Evolutionary conservation across 2,888 invertebrate genomes (phyloP), one percentile per base, ranked within the genome.

Genomic region (Megalurothrips usitatus): DNA sequence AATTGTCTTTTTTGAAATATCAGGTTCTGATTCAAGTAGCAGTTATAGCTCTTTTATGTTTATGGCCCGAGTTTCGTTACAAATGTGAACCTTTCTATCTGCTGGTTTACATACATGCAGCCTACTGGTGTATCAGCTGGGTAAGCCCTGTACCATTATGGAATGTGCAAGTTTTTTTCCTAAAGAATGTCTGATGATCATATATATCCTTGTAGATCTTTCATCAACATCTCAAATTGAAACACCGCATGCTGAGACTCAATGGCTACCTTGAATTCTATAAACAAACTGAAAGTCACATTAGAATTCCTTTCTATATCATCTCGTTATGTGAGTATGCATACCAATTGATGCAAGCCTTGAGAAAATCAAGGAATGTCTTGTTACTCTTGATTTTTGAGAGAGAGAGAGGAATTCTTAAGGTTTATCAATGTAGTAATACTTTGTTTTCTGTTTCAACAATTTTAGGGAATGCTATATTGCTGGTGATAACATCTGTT

Each of bases 181-280:
- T 43, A 43, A 43, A 43, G 34, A 43, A 43, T 43, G 34, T 43
- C 2, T 4, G 6, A 43, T 6, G 6, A 6, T 43, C 14, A 58
- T 58, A 58, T 1, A 58, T 58, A 58, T 58, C 58, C 58, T 14
- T 58, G 23, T 84, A 91, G 91, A 84, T 91, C 43, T 86, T 91
- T 81, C 91, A 92, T 86, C 90, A 91, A 85, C 85, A 91, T 79
- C 87, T 91, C 0, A 91, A 91, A 85, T 86, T 86, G 52, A 89
- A 88, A 84, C 93, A 93, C 84, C 90, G 92, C 82, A 87, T 88
- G 82, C 85, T 92, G 75, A 88, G 92, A 82, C 87, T 92, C 82
- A 90, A 90, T 84, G 93, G 93, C 3, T 92, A 92, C 84, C 88
- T 92, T 82, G 92, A 93, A 80, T 93, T 93, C 85, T 91, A 92